Base-by-base conservation (phyloP, 2,797 vertebrate genomes). In the Anguilla obscura region DNA sequence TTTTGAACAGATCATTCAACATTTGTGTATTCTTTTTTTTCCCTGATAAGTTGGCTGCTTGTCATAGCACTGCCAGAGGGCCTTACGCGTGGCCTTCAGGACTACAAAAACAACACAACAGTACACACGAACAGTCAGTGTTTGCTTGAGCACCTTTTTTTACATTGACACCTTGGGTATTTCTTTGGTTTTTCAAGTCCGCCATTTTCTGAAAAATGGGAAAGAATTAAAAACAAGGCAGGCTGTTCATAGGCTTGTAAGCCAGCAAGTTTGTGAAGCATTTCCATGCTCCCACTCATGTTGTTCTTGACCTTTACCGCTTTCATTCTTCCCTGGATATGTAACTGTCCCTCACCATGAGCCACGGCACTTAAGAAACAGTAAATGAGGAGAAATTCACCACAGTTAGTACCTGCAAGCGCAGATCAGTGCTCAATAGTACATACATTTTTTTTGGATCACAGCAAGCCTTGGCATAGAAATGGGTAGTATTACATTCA, bases 281-380 rank as follows among this genome's bases (percentile, higher is more conserved):
- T 79, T 79, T 45, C 48, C 48, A 63, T 58, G 60, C 63, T 79
- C 63, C 50, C 48, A 86, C 86, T 76, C 86, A 74, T 86, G 69
- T 74, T 86, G 69, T 74, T 86, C 69, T 30, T 86, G 86, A 86
- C 86, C 86, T 86, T 82, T 82, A n/a, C 3, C 36, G 36, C 24
- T 80, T 50, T 82, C 71, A 12, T 87, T 87, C 79, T 87, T 58
- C 30, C 30, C 16, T 27, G 79, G 50, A 58, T 82, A 87, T 58
- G 27, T 56, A 80, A 74, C 71, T 60, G 71, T 58, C 50, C 27
- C 86, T 79, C 79, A 21, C 52, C 10, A 54, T 71, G 21, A 74
- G 63, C 45, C 71, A 50, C n/a, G 24, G 66, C 14, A 79, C 71
- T 69, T 76, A n/a, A 79, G 71, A 79, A 86, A 86, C 24, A 79